phyloP scores from a whole-genome alignment of 2,888 invertebrate species.

The Phaedon cochleariae region DNA sequence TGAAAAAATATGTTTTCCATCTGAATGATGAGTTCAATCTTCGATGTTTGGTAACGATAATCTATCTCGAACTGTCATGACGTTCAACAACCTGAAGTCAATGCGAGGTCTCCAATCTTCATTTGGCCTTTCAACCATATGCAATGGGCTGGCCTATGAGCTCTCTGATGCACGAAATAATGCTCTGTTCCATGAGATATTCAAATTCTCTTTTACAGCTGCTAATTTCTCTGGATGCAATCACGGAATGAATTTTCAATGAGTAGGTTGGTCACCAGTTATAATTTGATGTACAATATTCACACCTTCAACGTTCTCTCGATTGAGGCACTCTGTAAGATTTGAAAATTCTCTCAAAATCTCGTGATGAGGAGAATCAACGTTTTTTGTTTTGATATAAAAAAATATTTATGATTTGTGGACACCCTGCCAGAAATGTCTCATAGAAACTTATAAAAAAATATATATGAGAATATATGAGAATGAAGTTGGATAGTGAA shows the following conservation, averaged over 20 bases:
- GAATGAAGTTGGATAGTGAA: no score
- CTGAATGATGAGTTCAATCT: background rate
- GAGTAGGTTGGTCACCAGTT: background rate
- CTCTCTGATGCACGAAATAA: background rate
- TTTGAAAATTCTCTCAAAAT: no score
- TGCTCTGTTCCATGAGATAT: background rate
- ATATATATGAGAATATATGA: no score
- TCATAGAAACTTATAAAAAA: no score
- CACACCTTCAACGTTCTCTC: no score
- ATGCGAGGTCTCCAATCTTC: no score
- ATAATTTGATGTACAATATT: background rate
- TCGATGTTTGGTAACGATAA: background rate
- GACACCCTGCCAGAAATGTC: no score
- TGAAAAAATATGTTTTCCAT: no score
- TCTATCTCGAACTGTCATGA: background rate
- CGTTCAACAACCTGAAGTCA: no score
- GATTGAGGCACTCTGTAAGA: no score
- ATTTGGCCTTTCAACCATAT: no score
- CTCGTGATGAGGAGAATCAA: background rate
- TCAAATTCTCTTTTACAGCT: background rate
- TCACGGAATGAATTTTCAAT: background rate
- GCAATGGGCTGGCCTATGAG: no score
- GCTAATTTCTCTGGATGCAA: background rate
- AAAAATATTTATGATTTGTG: background rate
- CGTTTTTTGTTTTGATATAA: background rate